phyloP scores from a whole-genome alignment of 2,888 invertebrate genomes.

The Charanyca ferruginea region DNA sequence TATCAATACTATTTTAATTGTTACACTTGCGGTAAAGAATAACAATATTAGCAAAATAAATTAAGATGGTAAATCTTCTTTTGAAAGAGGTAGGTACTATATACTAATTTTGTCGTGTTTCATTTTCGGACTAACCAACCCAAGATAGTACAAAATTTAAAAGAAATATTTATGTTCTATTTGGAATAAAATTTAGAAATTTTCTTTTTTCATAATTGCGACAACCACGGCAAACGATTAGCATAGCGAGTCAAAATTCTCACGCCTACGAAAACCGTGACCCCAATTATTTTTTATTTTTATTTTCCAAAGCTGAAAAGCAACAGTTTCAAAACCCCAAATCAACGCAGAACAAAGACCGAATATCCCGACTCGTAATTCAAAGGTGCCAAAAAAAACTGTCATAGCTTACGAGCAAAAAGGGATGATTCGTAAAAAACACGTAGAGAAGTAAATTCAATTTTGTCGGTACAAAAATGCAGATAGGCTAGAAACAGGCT shows the following conservation, averaged over 20 bases:
- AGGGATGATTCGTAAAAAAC: constrained; percentile 61
- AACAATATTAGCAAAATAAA: too few relatives aligned
- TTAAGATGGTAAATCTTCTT: too few relatives aligned
- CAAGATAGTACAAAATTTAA: not conserved
- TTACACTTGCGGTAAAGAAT: too few relatives aligned
- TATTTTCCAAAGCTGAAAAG: not conserved
- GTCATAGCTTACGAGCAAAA: constrained; percentile 51
- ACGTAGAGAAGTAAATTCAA: constrained; percentile 70
- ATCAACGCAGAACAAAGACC: constrained; percentile 31
- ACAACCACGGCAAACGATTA: not conserved
- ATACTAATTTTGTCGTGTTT: too few relatives aligned
- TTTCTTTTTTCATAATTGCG: not conserved
- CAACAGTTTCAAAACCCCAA: constrained; percentile 12
- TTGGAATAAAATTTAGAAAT: not conserved
- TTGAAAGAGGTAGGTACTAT: too few relatives aligned
- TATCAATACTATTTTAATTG: too few relatives aligned
- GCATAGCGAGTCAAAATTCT: not conserved
- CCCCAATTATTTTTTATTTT: not conserved
- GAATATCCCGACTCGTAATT: constrained; percentile 12
- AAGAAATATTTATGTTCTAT: not conserved
- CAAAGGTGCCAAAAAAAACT: constrained; percentile 48
- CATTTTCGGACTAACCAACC: not conserved
- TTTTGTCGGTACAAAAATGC: constrained; percentile 71
- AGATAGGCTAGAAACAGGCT: constrained; percentile 65
- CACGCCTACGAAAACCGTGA: not conserved